Conservation (phyloP, 1,140 invertebrate genomes). For the Semibalanus balanoides region DNA sequence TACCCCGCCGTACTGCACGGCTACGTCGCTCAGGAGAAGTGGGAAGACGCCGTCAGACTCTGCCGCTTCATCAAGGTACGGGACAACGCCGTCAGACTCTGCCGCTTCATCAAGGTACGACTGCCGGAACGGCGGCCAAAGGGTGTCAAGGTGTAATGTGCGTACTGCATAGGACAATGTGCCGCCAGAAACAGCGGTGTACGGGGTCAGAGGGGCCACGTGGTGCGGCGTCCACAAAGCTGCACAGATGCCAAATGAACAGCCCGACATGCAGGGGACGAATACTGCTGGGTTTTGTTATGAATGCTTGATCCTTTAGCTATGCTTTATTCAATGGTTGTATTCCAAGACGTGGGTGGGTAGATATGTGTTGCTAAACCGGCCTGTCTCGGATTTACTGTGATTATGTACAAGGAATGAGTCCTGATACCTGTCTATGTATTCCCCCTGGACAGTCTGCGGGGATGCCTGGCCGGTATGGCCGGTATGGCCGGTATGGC, state of each 20-base stretch:
- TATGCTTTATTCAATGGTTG: background rate
- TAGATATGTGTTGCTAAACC: background rate
- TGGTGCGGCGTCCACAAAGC: background rate
- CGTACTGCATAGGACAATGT: too few relatives aligned
- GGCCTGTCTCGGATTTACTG: background rate
- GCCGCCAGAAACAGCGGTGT: too few relatives aligned
- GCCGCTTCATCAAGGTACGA: constrained; percentile 56
- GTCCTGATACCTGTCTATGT: too few relatives aligned
- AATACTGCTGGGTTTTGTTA: too few relatives aligned
- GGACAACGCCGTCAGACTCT: constrained; percentile 61
- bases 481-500: background rate
- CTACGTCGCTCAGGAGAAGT: constrained; percentile 45
- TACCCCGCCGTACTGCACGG: constrained; percentile 48
- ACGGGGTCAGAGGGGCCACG: background rate
- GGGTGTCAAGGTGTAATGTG: too few relatives aligned
- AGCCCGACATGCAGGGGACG: background rate
- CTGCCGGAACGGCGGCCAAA: too few relatives aligned
- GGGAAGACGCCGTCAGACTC: constrained; percentile 59
- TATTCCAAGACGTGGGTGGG: background rate
- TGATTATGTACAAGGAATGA: too few relatives aligned
- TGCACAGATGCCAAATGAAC: background rate
- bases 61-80: constrained; percentile 59
- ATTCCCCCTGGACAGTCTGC: too few relatives aligned
- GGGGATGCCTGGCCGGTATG: constrained; percentile 1
- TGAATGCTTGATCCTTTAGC: background rate